Evolutionary conservation across 2,888 invertebrate genomes (phyloP).

Genomic region (Brachypterus glaber): DNA sequence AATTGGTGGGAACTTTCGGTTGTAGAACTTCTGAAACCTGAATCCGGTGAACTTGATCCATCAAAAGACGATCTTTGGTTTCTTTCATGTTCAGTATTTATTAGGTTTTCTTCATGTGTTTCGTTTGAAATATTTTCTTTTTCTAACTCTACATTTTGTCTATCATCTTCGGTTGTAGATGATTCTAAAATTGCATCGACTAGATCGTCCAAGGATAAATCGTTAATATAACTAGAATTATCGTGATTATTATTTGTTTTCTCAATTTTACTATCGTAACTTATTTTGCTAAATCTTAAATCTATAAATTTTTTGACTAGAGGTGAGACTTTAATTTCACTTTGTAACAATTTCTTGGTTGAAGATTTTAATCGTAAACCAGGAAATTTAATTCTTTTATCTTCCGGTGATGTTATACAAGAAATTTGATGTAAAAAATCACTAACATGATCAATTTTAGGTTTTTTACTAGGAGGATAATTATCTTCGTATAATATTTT

Average conservation of each 20-base stretch:
- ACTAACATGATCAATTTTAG: slow-evolving; percentile 36
- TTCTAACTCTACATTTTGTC: slow-evolving; percentile 26
- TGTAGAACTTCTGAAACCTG: slow-evolving; percentile 35
- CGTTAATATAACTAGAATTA: slow-evolving; percentile 45
- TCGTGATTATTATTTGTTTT: slow-evolving; percentile 39
- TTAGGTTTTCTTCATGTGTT: slow-evolving; percentile 31
- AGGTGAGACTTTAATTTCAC: slow-evolving; percentile 45
- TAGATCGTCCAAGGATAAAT: slow-evolving; percentile 50
- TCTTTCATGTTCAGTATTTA: slow-evolving; percentile 27
- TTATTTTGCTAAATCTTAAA: slow-evolving; percentile 48
- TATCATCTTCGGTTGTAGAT: slow-evolving; percentile 40
- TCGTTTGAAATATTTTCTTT: slow-evolving; percentile 30
- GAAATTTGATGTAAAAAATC: slow-evolving; percentile 35
- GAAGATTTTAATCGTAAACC: slow-evolving; percentile 17
- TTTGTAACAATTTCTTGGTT: slow-evolving; percentile 14
- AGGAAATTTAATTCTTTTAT: slow-evolving; percentile 22
- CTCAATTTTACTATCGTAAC: slow-evolving; percentile 25
- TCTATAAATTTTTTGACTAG: slow-evolving; percentile 51
- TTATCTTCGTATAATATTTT: slow-evolving; percentile 31
- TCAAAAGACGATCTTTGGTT: slow-evolving; percentile 21
- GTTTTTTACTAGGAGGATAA: slow-evolving; percentile 30
- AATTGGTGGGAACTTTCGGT: slow-evolving; percentile 32
- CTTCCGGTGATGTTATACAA: slow-evolving; percentile 29
- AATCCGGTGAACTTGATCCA: slow-evolving; percentile 34
- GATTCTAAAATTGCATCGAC: slow-evolving; percentile 54